These are phyloP conservation scores for Oreochromis spilurus DNA, from an alignment of 2,113 vertebrate species.

Conservation along the genomic window DNA sequence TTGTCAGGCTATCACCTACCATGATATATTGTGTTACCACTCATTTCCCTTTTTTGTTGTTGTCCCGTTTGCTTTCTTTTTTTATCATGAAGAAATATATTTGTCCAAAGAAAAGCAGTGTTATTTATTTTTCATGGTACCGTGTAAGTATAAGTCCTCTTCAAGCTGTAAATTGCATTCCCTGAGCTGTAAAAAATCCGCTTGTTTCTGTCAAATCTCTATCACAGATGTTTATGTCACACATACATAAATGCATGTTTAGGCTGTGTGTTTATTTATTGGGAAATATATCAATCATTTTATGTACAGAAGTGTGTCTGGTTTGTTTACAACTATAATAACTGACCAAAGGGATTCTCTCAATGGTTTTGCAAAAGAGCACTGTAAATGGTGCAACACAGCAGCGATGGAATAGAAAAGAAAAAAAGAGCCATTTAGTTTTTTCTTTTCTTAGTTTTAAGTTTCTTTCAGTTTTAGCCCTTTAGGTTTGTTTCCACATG, in stretches of 20 bases:
- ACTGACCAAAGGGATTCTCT: conserved; percentile 92
- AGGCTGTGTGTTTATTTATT: conserved; percentile 97
- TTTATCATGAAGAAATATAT: conserved; percentile 94
- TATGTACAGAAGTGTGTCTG: conserved; percentile 86
- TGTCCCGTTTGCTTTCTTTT: conserved; percentile 53
- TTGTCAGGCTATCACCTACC: conserved; percentile 96
- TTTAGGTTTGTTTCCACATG: conserved; percentile 24
- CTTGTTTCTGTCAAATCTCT: conserved; percentile 77
- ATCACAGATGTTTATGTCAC: conserved; percentile 84
- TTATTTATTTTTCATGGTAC: conserved; percentile 99
- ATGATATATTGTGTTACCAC: conserved; percentile 80
- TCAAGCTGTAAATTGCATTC: conserved; percentile 94
- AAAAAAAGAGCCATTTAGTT: conserved; percentile 56
- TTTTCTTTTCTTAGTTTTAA: conserved; percentile 39
- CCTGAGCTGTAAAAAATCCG: conserved; percentile 81
- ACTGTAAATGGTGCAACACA: conserved; percentile 42
- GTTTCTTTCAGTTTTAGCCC: conserved; percentile 15
- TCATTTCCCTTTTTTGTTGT: conserved; percentile 56
- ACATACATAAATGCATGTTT: conserved; percentile 85
- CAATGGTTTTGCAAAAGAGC: conserved; percentile 56
- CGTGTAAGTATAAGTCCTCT: conserved; percentile 87
- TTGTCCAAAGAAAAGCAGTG: conserved; percentile 99
- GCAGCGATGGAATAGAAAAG: conserved; percentile 49
- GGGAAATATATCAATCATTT: conserved; percentile 83
- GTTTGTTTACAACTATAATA: conserved; percentile 95